A percentile compares a stretch with the other conserved stretches of the same genome.
These are phyloP conservation scores for Odocoileus virginianus DNA, from an alignment of 2,113 vertebrate species.

Conservation along the genomic window DNA sequence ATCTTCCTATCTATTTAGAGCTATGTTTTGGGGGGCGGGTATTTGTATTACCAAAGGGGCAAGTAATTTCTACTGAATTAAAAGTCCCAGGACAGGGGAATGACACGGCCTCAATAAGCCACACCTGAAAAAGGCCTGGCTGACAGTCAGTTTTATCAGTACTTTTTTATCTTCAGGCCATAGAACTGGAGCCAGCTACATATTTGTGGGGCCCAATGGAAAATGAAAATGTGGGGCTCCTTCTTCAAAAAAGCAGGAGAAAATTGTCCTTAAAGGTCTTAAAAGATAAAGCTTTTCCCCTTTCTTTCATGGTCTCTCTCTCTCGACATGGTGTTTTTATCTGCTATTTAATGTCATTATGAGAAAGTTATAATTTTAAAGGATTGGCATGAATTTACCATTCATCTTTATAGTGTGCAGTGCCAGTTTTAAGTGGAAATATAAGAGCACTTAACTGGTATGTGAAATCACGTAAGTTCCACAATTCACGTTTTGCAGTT, in stretches of 20 bases:
- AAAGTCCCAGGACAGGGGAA: not conserved
- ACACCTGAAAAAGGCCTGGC: not conserved
- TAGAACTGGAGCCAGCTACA: not conserved
- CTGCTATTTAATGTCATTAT: conserved; percentile 32
- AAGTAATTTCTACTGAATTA: not conserved
- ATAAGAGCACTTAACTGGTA: not conserved
- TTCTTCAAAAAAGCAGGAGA: not conserved
- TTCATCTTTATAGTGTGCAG: not conserved
- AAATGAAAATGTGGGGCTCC: not conserved
- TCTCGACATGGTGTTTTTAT: not conserved
- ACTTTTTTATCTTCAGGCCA: not conserved
- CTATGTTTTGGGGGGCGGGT: not conserved
- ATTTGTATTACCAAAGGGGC: not conserved
- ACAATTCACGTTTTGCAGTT: not conserved
- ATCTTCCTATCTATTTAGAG: not conserved
- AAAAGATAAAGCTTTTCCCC: not conserved
- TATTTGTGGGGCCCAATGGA: not conserved
- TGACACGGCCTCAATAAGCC: not conserved
- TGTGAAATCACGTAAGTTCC: not conserved
- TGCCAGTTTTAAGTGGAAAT: conserved; percentile 34
- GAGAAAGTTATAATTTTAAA: conserved; percentile 4
- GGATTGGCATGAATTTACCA: not conserved
- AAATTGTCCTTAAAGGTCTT: not conserved
- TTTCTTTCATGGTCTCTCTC: not conserved
- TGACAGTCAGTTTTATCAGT: not conserved